Evolutionary conservation across 2,113 vertebrate genomes (phyloP).

Genomic region (Guaruba guarouba): DNA sequence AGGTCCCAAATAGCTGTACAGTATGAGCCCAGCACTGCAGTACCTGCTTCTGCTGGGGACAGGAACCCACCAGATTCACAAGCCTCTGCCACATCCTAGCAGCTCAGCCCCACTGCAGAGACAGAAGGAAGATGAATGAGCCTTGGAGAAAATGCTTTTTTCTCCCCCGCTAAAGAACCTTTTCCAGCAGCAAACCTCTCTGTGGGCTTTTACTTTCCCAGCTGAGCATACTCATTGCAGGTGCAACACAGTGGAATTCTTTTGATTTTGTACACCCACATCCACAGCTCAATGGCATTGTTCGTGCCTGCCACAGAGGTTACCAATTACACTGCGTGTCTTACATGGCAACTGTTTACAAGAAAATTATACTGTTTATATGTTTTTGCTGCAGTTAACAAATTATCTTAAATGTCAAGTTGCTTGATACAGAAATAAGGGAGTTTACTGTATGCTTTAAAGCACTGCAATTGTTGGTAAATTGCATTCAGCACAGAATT

Average conservation of each 20-base stretch:
- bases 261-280: background rate
- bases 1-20: background rate
- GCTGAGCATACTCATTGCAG: background rate
- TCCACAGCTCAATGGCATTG: background rate
- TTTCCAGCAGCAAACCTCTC: background rate
- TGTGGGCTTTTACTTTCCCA: background rate
- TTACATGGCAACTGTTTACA: constrained; percentile 9
- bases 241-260: background rate
- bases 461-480: constrained; percentile 48
- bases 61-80: fast-evolving
- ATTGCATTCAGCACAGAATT: constrained; percentile 41
- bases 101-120: background rate
- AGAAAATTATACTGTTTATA: constrained; percentile 35
- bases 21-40: fast-evolving
- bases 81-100: background rate
- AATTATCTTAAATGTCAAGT: constrained; percentile 55
- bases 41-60: background rate
- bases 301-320: fast-evolving
- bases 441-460: constrained; percentile 20
- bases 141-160: background rate
- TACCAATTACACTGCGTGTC: background rate
- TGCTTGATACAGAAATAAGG: constrained; percentile 28
- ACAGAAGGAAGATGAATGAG: fast-evolving
- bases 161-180: background rate
- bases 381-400: constrained; percentile 43